Conservation (phyloP, 2,888 invertebrate species). For the Idaea biselata region DNA sequence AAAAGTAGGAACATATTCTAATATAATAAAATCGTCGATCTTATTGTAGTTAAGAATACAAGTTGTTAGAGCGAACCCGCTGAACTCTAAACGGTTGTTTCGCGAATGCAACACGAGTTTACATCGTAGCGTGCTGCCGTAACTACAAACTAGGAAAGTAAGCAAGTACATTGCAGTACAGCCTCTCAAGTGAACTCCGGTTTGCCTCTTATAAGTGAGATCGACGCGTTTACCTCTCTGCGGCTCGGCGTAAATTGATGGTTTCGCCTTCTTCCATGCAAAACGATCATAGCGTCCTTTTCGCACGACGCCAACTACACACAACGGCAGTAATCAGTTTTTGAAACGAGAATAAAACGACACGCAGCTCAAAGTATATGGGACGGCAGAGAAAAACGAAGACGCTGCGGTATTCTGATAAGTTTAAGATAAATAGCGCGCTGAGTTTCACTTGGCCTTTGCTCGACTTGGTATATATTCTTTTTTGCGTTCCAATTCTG, state of each 20-base stretch:
- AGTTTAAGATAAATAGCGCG: conserved; percentile 76
- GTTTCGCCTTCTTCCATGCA: conserved; percentile 73
- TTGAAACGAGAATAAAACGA: conserved; percentile 69
- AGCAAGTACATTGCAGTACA: conserved; percentile 46
- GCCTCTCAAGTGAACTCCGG: conserved; percentile 46
- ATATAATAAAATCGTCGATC: conserved; percentile 20
- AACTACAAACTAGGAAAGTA: conserved; percentile 37
- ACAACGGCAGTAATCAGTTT: conserved; percentile 72
- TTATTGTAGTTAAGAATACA: conserved; percentile 27
- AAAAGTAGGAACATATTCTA: not conserved
- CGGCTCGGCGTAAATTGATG: conserved; percentile 69
- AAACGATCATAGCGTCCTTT: conserved; percentile 70
- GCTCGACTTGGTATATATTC: conserved; percentile 34
- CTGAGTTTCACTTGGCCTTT: conserved; percentile 65
- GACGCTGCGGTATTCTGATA: conserved; percentile 68
- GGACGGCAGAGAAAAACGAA: conserved; percentile 65
- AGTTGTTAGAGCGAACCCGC: conserved; percentile 27
- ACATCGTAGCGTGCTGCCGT: conserved; percentile 42
- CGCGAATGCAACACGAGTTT: conserved; percentile 46
- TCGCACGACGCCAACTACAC: conserved; percentile 62
- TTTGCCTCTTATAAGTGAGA: conserved; percentile 54
- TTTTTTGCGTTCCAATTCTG: conserved; percentile 58
- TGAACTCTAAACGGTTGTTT: conserved; percentile 40
- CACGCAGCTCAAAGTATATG: conserved; percentile 64
- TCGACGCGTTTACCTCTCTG: conserved; percentile 60